Evolutionary conservation across 2,113 vertebrate species (phyloP).

Genomic region (Tragelaphus strepsiceros): DNA sequence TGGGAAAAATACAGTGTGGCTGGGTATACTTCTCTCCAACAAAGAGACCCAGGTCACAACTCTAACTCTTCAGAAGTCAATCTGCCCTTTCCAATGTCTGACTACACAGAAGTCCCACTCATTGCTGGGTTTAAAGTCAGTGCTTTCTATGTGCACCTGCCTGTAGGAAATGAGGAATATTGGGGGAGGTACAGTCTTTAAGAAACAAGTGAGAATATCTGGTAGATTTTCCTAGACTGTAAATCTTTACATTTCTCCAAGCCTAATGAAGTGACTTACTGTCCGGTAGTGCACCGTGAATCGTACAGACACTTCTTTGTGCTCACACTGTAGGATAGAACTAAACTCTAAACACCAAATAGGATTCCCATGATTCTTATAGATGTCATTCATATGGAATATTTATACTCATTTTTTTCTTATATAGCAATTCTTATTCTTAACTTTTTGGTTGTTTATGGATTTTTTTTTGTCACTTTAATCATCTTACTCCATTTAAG

Average conservation of each 20-base stretch:
- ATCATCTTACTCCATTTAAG: not conserved
- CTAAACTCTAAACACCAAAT: not conserved
- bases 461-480: not conserved
- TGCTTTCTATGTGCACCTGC: not conserved
- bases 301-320: not conserved
- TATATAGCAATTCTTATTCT: not conserved
- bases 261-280: constrained; percentile 40
- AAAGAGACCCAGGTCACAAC: not conserved
- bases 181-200: not conserved
- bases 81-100: not conserved
- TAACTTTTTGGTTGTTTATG: not conserved
- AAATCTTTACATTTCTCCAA: not conserved
- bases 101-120: not conserved
- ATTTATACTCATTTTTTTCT: not conserved
- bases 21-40: not conserved
- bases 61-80: not conserved
- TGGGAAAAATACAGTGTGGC: not conserved
- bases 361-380: not conserved
- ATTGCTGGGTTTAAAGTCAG: not conserved
- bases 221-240: not conserved
- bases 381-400: not conserved
- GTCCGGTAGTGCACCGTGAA: not conserved
- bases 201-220: not conserved
- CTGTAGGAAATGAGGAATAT: not conserved
- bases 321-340: not conserved